Base-by-base conservation (phyloP, 2,888 invertebrate species). In the Idaea dimidiata region DNA sequence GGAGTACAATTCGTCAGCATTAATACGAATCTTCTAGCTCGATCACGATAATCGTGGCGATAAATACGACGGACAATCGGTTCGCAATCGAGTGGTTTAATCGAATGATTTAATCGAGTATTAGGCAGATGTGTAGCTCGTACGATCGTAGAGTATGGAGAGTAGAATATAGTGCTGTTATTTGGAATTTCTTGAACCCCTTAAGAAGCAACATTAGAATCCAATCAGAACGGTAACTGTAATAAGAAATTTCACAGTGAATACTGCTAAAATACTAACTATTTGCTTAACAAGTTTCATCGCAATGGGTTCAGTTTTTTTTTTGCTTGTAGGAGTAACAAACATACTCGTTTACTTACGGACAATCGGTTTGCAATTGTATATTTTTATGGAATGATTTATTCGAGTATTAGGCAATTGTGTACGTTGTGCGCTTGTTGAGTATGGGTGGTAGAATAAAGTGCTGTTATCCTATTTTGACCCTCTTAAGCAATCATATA, bases 1-100 rank as follows among this genome's bases (percentile, higher is more conserved):
- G 14, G 43, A 43, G 74, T 75, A 74, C 80, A 73, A 86, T 87
- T 77, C 80, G 83, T 86, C 88, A 86, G 82, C 77, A 75, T 81
- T 83, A 84, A 83, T 80, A 73, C 82, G 75, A 78, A 79, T 82
- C 84, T 83, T 86, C 81, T 71, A 80, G 79, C 86, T 83, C 86
- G 75, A 84, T 88, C 87, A 82, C 73, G 65, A 77, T 86, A 84
- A 88, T 86, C 84, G 85, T 69, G 59, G 65, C 83, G 75, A 87
- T 88, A 86, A 87, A 88, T 86, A 87, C 78, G 68, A 71, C 59
- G 72, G 73, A 66, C 74, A 74, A 81, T 77, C 76, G 77, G 79
- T 79, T 75, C 73, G 70, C 68, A 78, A 77, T 75, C 78, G 78
- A 75, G 73, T 75, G 77, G 78, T 80, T 83, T 85, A 78, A 82